These are phyloP conservation scores for Drosophila guanche DNA, from an alignment of 1,140 invertebrate species.

Conservation along the genomic window DNA sequence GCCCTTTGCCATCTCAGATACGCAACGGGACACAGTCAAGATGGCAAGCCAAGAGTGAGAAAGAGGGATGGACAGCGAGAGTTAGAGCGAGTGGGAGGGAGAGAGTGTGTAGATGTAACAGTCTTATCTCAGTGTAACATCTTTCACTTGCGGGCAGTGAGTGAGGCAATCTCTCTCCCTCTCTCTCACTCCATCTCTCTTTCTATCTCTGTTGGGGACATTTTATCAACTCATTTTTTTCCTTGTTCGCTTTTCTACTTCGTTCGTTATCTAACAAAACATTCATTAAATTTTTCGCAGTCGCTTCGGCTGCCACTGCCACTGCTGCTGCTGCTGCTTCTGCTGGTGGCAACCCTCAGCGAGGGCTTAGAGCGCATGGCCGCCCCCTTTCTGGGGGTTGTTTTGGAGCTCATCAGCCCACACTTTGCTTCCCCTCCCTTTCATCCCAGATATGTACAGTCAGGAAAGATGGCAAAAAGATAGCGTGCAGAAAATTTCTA, in stretches of 20 bases:
- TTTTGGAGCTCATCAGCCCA: constrained; percentile 56
- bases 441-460: constrained; percentile 19
- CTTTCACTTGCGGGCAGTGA: constrained; percentile 60
- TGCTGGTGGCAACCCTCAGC: constrained; percentile 56
- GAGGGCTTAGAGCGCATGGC: constrained; percentile 49
- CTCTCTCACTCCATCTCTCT: constrained; percentile 20
- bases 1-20: constrained; percentile 80
- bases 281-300: constrained; percentile 79
- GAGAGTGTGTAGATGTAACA: constrained; percentile 45
- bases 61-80: neutral
- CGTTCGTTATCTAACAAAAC: constrained; percentile 75
- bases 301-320: constrained; percentile 39
- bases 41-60: constrained; percentile 8
- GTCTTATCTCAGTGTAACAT: constrained; percentile 78
- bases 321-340: constrained; percentile 13
- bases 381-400: constrained; percentile 66
- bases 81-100: neutral
- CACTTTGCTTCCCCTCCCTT: neutral
- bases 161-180: constrained; percentile 22
- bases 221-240: constrained; percentile 62
- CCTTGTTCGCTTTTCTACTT: constrained; percentile 21
- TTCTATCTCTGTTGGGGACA: constrained; percentile 37
- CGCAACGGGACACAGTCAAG: constrained; percentile 22
- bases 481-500: constrained; percentile 78
- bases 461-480: constrained; percentile 73